Conservation (phyloP, 2,113 vertebrate genomes). For the Ictidomys tridecemlineatus region DNA sequence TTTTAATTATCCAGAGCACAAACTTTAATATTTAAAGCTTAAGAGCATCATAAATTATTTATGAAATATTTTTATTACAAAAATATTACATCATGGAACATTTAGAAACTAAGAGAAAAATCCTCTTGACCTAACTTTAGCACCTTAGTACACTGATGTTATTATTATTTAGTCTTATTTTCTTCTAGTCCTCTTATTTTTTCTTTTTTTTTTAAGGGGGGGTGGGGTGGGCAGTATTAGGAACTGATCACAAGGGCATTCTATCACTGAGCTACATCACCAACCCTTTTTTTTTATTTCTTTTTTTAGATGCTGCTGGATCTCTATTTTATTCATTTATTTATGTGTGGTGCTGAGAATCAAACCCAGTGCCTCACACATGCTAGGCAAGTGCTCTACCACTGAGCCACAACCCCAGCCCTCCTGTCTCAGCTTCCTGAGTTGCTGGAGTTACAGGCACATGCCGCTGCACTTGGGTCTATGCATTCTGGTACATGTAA, state of each 20-base stretch:
- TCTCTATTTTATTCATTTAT: too few species aligned
- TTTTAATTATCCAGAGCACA: slow-evolving; percentile 55
- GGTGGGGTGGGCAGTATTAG: background rate
- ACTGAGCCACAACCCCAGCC: too few species aligned
- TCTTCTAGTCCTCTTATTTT: background rate
- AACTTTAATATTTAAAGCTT: slow-evolving; percentile 43
- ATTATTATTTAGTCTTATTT: background rate
- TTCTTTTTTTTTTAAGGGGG: background rate
- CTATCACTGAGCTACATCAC: background rate
- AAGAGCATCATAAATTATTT: slow-evolving; percentile 43
- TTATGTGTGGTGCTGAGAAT: too few species aligned
- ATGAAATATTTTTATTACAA: slow-evolving; percentile 54
- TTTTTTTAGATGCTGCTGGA: too few species aligned
- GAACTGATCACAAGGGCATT: background rate
- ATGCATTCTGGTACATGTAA: too few species aligned
- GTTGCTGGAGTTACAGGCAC: background rate
- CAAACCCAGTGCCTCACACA: too few species aligned
- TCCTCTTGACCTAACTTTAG: background rate
- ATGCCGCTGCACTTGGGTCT: too few species aligned
- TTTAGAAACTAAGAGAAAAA: slow-evolving; percentile 58
- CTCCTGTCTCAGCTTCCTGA: background rate
- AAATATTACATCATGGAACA: background rate
- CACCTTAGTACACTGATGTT: background rate
- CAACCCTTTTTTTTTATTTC: too few species aligned
- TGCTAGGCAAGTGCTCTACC: too few species aligned